phyloP scores from a whole-genome alignment of 2,113 vertebrate genomes.

The Epinephelus fuscoguttatus region DNA sequence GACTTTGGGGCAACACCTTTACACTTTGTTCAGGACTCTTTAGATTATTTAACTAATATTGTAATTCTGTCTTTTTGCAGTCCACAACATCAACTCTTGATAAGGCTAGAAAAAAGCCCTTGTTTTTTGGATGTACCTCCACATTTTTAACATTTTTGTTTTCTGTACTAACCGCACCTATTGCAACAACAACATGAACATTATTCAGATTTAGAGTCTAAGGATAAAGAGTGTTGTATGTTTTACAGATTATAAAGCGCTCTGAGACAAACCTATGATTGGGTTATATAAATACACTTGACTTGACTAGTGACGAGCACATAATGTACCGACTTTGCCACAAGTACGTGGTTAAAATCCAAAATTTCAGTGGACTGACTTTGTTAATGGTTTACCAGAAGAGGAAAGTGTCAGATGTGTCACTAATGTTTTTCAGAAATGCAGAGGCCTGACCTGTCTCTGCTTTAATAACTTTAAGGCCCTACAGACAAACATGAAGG shows the following conservation, averaged over 20 bases:
- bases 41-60: background rate
- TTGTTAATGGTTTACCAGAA: background rate
- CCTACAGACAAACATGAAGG: background rate
- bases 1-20: background rate
- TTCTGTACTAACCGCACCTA: background rate
- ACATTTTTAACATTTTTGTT: background rate
- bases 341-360: background rate
- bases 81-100: background rate
- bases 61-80: background rate
- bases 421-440: background rate
- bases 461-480: background rate
- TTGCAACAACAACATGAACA: background rate
- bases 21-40: background rate
- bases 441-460: background rate
- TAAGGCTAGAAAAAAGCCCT: background rate
- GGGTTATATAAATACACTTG: background rate
- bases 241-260: background rate
- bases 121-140: background rate
- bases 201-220: background rate
- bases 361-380: background rate
- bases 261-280: background rate
- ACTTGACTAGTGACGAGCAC: background rate
- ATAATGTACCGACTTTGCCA: background rate
- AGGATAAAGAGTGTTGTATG: background rate
- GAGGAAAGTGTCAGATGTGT: background rate